Base-by-base conservation (phyloP, 53 echinoderm and acorn worm genomes). In the Holothuria leucospilota region DNA sequence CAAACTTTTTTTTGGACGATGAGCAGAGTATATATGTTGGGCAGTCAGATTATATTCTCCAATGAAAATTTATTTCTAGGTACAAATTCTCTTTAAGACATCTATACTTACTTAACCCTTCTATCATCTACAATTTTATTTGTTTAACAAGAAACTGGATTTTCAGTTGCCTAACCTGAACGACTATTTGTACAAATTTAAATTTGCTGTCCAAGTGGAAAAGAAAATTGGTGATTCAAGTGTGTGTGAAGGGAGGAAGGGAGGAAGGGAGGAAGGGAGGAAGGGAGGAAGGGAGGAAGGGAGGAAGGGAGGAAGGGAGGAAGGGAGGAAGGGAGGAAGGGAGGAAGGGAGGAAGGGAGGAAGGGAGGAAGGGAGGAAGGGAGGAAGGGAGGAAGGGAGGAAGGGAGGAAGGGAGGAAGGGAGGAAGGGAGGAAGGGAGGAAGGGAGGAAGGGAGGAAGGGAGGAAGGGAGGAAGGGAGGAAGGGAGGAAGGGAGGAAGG, bases 391-490 rank as follows among this genome's bases (percentile, higher is more conserved):
- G 69, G 69, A n/a, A 26, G 69, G 25, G 69, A 26, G 25, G 69
- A 26, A 69, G 69, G 69, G 13, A 24, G 69, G 25, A 26, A 26
- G 25, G 69, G 69, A n/a, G 69, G 69, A 69, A 26, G 69, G 26
- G 69, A 26, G 25, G 69, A 26, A 18, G 26, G 69, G 25, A 26
- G 69, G 25, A 13, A 26, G 25, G 25, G 69, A 26, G 13, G 69
- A 26, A n/a, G 69, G 27, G 25, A 69, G 27, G 69, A 26, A 24
- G 69, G 13, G 69, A 26, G 13, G 69, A 24, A 26, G 69, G 27
- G 13, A 26, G 69, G 26, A 13, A 26, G 26, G 27, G 69, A 26
- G 21, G 69, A 26, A 13, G 69, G 26, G 13, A 24, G 25, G 21
- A 26, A 26, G 21, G 69, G 26, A 13, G 27, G 26, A 13, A 26